Percentiles rank a stretch among this genome's conserved stretches.
Conservation (phyloP, 2,888 invertebrate genomes). For the Chorisops tibialis region DNA sequence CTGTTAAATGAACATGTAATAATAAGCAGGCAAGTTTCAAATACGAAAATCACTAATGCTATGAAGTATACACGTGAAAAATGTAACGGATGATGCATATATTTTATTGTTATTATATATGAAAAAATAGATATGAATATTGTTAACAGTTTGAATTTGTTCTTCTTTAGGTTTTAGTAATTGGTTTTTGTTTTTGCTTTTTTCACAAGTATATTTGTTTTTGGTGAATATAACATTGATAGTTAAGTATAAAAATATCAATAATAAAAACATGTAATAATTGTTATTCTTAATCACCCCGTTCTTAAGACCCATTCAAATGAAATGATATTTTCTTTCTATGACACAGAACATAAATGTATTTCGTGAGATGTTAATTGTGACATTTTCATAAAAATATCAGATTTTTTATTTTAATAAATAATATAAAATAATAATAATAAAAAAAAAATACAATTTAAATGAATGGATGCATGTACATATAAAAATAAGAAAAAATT, state of each 20-base stretch:
- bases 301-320: constrained; percentile 37
- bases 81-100: constrained; percentile 2
- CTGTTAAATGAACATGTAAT: neutral
- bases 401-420: too few species aligned
- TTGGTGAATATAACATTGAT: constrained; percentile 37
- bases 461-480: too few species aligned
- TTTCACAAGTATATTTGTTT: constrained; percentile 18
- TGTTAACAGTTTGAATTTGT: too few species aligned
- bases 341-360: neutral
- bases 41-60: constrained; percentile 39
- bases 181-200: too few species aligned
- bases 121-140: neutral
- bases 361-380: too few species aligned
- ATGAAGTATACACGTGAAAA: neutral
- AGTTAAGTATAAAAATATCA: constrained; percentile 30
- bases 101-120: neutral
- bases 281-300: constrained; percentile 33
- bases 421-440: too few species aligned
- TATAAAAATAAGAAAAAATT: too few species aligned
- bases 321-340: constrained; percentile 36
- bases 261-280: constrained; percentile 32
- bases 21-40: constrained; percentile 36
- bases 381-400: too few species aligned
- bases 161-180: too few species aligned
- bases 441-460: too few species aligned